Evolutionary conservation across 2,113 vertebrate genomes (phyloP).

Genomic region (Chroicocephalus ridibundus): DNA sequence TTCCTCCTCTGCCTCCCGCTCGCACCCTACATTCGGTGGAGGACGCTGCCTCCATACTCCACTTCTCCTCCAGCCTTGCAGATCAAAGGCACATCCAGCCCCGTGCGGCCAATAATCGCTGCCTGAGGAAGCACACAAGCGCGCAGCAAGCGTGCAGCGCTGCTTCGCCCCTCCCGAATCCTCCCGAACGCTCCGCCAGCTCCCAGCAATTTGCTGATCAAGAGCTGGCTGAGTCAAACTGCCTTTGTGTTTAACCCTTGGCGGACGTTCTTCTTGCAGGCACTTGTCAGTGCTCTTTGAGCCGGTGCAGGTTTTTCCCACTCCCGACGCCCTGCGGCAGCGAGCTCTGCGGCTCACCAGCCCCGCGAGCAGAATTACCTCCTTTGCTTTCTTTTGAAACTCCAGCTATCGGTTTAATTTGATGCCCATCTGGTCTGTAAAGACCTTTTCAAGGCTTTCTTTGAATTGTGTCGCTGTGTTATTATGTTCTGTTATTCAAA

Average conservation of each 20-base stretch:
- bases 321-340: background rate
- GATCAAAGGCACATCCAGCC: background rate
- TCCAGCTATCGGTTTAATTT: background rate
- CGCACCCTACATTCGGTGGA: background rate
- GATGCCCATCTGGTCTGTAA: background rate
- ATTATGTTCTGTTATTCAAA: background rate
- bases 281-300: background rate
- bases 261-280: background rate
- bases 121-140: background rate
- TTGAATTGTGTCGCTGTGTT: background rate
- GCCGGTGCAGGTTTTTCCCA: fast-evolving
- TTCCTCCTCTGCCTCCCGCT: background rate
- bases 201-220: background rate
- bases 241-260: background rate
- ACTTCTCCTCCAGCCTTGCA: background rate
- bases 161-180: background rate
- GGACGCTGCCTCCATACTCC: background rate
- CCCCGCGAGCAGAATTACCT: background rate
- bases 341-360: background rate
- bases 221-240: background rate
- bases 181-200: background rate
- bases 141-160: background rate
- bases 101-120: background rate
- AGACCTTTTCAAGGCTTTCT: background rate
- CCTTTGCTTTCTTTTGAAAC: background rate